Evolutionary conservation across 2,113 vertebrate species (phyloP), one percentile per base, ranked within the genome.

Genomic region (Herpailurus yagouaroundi): DNA sequence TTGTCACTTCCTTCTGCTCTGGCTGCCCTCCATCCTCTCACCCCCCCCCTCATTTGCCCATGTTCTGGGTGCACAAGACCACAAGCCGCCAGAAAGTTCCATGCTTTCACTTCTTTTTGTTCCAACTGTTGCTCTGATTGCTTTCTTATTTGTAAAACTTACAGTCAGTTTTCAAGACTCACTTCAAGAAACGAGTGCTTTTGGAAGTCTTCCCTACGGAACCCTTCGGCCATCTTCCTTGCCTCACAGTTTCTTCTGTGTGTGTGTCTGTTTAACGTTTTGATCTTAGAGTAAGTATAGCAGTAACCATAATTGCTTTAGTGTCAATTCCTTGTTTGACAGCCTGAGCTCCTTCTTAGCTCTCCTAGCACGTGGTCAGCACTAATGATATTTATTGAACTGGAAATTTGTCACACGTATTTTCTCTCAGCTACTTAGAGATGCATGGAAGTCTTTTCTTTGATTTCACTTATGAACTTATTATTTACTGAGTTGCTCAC

Each of bases 1-100:
- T 84, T 77, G 95, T 84, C 88, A 95, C 76, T 98, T 98, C 97
- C 97, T 97, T 95, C 94, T 98, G 41, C 82, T 84, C 89, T 64
- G 3, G 36, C 66, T 69, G 48, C 23, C 19, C 36, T 38, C 25
- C 7, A 2, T 10, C 23, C 31, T 63, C 48, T 31, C 77, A 36
- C 68, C 68, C 76, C 15, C 76, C 15, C 18, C 1, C 16, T 41
- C 7, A 7, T n/a, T 66, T 60, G 33, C 92, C 68, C 91, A 83
- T 27, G 11, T 64, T 93, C 83, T 90, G 50, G 16, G 45, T 52
- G 3, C 38, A 21, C 64, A 5, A 86, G 95, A 96, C 98, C 95
- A 77, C 98, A 98, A 94, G 76, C 93, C 36, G 63, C 95, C 84
- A 82, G 91, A 89, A 95, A 71, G 90, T 88, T 94, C 88, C 45